phyloP scores from a whole-genome alignment of 2,113 vertebrate genomes.

The sheep (Ovis aries) region ARS-UI_Ramb_v3.0 NC_056079.1:7717001-7717500 shows the following conservation, averaged over 20 bases:
- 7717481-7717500: no score
- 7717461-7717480: no score
- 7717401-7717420: not conserved
- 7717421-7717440: not conserved
- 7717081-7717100: not conserved
- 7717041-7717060: not conserved
- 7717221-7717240: slow-evolving; percentile 77
- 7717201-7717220: slow-evolving; percentile 77
- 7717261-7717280: slow-evolving; percentile 71
- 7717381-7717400: not conserved
- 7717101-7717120: slow-evolving; percentile 75
- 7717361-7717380: not conserved
- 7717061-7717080: not conserved
- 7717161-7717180: slow-evolving; percentile 83
- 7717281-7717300: slow-evolving; percentile 74
- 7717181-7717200: slow-evolving; percentile 81
- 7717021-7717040: not conserved
- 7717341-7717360: not conserved
- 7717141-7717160: slow-evolving; percentile 79
- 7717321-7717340: not conserved
- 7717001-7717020: not conserved
- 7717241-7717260: slow-evolving; percentile 78
- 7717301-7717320: slow-evolving; percentile 21
- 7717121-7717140: slow-evolving; percentile 81
- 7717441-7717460: not conserved